These are phyloP conservation scores for Brachypteracias leptosomus DNA, from an alignment of 2,113 vertebrate genomes.

Conservation along the genomic window DNA sequence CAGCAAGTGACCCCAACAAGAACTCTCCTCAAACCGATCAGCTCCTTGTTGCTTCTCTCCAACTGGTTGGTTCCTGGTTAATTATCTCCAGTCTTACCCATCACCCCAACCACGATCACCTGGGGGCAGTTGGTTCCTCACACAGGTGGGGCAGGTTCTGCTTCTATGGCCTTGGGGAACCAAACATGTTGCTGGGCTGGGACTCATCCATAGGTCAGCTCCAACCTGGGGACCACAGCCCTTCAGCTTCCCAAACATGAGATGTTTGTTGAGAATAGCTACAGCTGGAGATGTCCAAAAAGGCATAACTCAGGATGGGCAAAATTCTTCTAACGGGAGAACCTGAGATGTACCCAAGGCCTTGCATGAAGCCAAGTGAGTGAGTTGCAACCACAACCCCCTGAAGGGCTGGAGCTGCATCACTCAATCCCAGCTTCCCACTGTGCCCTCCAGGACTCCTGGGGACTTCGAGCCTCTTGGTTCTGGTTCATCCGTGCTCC, in stretches of 20 bases:
- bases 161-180: no score
- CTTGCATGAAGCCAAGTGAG: not conserved
- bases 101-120: no score
- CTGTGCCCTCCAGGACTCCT: conserved; percentile 27
- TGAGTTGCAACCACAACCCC: not conserved
- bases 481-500: conserved; percentile 27
- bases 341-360: not conserved
- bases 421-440: conserved; percentile 12
- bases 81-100: no score
- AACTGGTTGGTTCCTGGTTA: no score
- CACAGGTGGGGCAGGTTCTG: no score
- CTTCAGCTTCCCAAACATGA: not conserved
- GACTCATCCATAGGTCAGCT: no score
- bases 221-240: no score
- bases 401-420: not conserved
- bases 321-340: not conserved
- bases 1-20: no score
- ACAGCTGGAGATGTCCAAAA: not conserved
- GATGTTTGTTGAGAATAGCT: not conserved
- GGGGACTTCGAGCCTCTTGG: conserved; percentile 23
- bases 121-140: no score
- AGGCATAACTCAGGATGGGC: not conserved
- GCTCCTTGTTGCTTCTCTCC: no score
- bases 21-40: no score
- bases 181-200: no score